These are phyloP conservation scores for Pandion haliaetus DNA, from an alignment of 2,113 vertebrate genomes.

Conservation along the genomic window DNA sequence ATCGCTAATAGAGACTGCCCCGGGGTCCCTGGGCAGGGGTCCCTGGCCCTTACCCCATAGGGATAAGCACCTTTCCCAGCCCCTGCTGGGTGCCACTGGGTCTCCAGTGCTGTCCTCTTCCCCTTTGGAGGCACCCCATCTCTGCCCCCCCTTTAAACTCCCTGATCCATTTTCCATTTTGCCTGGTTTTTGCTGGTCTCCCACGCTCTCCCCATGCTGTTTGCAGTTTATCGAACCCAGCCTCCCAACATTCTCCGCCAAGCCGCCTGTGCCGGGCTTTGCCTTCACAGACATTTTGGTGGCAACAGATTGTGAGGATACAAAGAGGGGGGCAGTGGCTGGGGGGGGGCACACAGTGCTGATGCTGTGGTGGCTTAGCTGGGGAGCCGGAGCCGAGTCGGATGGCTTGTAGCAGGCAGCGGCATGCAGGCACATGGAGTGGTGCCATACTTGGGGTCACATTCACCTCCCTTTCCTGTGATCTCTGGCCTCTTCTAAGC, in stretches of 20 bases:
- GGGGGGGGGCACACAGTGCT: not conserved
- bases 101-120: not conserved
- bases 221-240: not conserved
- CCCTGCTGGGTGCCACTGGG: not conserved
- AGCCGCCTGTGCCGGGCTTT: not conserved
- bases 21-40: too few relatives aligned
- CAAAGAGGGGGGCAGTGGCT: not conserved
- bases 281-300: not conserved
- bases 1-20: not conserved
- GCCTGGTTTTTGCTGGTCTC: not conserved
- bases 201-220: not conserved
- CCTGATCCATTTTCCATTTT: not conserved
- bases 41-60: accelerated
- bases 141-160: not conserved
- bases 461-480: not conserved
- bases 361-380: not conserved
- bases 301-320: not conserved
- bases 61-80: not conserved
- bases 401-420: accelerated
- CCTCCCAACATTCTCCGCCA: not conserved
- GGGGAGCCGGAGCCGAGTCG: accelerated
- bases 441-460: accelerated
- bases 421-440: accelerated
- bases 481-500: not conserved
- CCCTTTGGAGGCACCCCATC: not conserved